Evolutionary conservation across 2,888 invertebrate genomes (phyloP).

Genomic region (Argyresthia albistria): DNA sequence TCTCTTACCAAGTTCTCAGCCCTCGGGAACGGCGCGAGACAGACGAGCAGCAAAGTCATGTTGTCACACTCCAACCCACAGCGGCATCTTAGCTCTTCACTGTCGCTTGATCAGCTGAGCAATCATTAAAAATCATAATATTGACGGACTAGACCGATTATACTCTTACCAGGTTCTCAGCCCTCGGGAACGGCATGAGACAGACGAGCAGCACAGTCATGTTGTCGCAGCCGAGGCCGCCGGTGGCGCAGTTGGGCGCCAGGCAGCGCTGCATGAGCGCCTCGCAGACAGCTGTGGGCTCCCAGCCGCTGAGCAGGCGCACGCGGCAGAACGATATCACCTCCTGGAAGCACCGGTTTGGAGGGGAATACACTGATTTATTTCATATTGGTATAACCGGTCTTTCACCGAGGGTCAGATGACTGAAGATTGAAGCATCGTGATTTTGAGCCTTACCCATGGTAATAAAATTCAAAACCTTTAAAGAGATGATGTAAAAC

Average conservation of each 20-base stretch:
- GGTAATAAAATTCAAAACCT: too few species aligned
- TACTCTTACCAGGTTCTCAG: slow-evolving; percentile 7
- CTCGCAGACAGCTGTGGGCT: slow-evolving; percentile 97
- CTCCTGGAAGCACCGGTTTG: slow-evolving; percentile 64
- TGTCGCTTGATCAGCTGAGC: neutral
- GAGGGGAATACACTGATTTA: too few species aligned
- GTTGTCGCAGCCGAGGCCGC: slow-evolving; percentile 98
- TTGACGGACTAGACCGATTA: too few species aligned
- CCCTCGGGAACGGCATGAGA: slow-evolving; percentile 64
- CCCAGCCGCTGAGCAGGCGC: slow-evolving; percentile 84
- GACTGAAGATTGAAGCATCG: too few species aligned
- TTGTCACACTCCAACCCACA: slow-evolving; percentile 99
- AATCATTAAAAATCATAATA: neutral
- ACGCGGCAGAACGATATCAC: slow-evolving; percentile 92
- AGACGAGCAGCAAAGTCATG: slow-evolving; percentile 96
- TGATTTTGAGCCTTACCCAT: too few species aligned
- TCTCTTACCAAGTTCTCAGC: slow-evolving; percentile 8
- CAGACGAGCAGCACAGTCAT: slow-evolving; percentile 97
- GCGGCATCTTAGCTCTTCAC: slow-evolving; percentile 91
- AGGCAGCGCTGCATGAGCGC: slow-evolving; percentile 95
- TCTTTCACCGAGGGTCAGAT: too few species aligned
- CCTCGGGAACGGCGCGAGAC: slow-evolving; percentile 71
- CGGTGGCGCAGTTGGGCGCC: slow-evolving; percentile 97
- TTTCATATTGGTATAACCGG: too few species aligned
- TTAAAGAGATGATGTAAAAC: too few species aligned